Conservation (phyloP, 2,888 invertebrate species). For the Allolobophora icterica region DNA sequence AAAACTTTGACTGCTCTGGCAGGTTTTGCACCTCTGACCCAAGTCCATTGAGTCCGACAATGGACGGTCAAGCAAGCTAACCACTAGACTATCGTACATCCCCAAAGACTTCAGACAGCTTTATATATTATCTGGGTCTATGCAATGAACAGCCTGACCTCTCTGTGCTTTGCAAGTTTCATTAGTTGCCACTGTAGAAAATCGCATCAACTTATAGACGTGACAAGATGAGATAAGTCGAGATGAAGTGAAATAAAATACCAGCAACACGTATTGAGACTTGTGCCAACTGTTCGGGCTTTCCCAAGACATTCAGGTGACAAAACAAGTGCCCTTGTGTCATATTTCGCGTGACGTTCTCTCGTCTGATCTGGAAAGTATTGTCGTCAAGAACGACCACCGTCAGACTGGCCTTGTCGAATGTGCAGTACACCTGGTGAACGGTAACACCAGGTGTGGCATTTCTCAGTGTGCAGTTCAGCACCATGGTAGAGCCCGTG, state of each 20-base stretch:
- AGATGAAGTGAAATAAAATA: not conserved
- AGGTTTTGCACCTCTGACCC: no score
- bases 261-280: conserved; percentile 9
- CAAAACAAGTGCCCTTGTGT: not conserved
- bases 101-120: no score
- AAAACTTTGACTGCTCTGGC: no score
- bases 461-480: conserved; percentile 1
- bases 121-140: not conserved
- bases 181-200: not conserved
- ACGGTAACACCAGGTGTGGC: not conserved
- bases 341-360: not conserved
- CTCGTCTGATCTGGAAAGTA: not conserved
- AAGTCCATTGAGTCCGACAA: no score
- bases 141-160: not conserved
- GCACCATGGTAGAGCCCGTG: not conserved
- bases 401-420: not conserved
- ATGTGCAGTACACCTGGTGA: not conserved
- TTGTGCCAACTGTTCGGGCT: not conserved
- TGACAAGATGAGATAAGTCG: not conserved
- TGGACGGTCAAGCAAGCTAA: no score
- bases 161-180: not conserved
- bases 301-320: not conserved
- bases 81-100: no score
- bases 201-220: not conserved
- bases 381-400: not conserved